Base-by-base conservation (phyloP, 1,140 invertebrate species). In the Drosophila littoralis region DNA sequence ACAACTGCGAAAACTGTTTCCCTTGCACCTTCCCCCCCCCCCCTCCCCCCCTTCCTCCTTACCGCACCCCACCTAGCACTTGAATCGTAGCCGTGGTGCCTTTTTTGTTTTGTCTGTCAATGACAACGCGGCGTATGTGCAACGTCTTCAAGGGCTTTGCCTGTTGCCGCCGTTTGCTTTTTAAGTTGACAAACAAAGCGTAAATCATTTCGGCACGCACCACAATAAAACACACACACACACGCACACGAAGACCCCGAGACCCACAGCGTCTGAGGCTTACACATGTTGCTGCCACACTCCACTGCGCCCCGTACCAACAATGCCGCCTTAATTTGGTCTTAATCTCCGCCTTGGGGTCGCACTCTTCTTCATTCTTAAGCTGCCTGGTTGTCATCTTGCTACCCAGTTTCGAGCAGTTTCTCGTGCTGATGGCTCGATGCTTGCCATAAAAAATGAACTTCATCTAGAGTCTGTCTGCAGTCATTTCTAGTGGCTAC, bases 111-210 rank as follows among this genome's bases (percentile, higher is more conserved):
- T 52, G 45, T 38, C 60, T 66, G 77, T 85, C 81, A 85, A 85
- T 85, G 82, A 76, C 82, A 86, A 86, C 82, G 83, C 48, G 79
- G 60, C 83, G 79, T 81, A 86, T 84, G 82, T 79, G 82, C 38
- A 63, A 79, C 63, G 75, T 71, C 67, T 70, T 75, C 66, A 58
- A 71, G 59, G 22, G 57, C 45, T 57, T 52, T 42, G 50, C 61
- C 52, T 17, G 54, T 64, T 46, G 63, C 61, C 45, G 63, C 48
- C 61, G 71, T 77, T 86, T 88, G 82, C 82, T 90, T 90, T 90
- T 90, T 90, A 90, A 90, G 81, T 90, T 79, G 81, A 74, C 85
- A 90, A 90, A 90, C 85, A 90, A 90, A 90, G 77, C 85, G 84
- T 89, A 90, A 89, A 89, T 89, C 85, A 90, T 89, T 89, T 89